A percentile compares a stretch with the other conserved stretches of the same genome.
Evolutionary conservation across 2,888 invertebrate species (phyloP).

Genomic region (Lasioglossum calceatum): DNA sequence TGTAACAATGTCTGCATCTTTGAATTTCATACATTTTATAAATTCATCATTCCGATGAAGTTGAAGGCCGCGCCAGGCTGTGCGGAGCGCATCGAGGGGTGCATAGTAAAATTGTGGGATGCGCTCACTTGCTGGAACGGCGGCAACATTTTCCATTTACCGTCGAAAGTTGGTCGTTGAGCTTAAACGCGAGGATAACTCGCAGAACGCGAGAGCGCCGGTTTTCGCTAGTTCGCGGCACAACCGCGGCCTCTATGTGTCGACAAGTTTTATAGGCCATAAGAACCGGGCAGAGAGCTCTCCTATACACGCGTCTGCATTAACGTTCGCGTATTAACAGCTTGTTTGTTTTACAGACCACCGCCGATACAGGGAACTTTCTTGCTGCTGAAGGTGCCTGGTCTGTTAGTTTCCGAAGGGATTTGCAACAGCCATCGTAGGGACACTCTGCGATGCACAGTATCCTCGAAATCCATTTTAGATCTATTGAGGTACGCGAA

Average conservation of each 20-base stretch:
- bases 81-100: neutral
- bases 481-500: neutral
- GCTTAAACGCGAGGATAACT: conserved; percentile 4
- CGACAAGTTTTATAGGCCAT: conserved; percentile 13
- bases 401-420: neutral
- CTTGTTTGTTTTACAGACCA: neutral
- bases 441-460: neutral
- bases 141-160: conserved; percentile 1
- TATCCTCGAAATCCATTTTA: neutral
- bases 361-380: neutral
- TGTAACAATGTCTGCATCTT: neutral
- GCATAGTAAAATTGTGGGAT: conserved; percentile 3
- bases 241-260: neutral
- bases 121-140: neutral
- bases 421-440: neutral
- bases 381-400: neutral
- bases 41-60: neutral
- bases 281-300: neutral
- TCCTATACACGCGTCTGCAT: neutral
- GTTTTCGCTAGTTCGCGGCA: neutral
- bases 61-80: neutral
- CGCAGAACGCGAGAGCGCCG: neutral
- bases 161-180: neutral
- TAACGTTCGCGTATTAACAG: conserved; percentile 16
- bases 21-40: neutral